phyloP scores from a whole-genome alignment of 2,797 vertebrate genomes.

The Lophius americanus region DNA sequence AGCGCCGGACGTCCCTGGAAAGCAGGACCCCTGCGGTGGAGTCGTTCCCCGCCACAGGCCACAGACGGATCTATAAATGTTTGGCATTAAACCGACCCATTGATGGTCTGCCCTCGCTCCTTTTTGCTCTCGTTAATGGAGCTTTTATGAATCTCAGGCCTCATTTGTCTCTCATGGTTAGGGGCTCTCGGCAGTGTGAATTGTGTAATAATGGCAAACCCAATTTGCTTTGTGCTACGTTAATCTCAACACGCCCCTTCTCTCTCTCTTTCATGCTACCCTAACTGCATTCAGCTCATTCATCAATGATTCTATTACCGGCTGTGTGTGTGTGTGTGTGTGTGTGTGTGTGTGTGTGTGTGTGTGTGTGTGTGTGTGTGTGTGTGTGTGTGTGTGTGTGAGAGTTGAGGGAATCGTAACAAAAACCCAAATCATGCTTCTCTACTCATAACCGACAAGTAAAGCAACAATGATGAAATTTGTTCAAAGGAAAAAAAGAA shows the following conservation, averaged over 20 bases:
- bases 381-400: conserved; percentile 13
- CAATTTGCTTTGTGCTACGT: conserved; percentile 82
- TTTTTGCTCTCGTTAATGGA: conserved; percentile 73
- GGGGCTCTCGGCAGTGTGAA: conserved; percentile 74
- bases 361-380: conserved; percentile 15
- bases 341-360: conserved; percentile 16
- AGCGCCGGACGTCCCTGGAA: conserved; percentile 54
- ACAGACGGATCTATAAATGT: conserved; percentile 72
- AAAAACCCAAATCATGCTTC: conserved; percentile 65
- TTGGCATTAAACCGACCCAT: conserved; percentile 74
- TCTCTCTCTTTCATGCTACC: conserved; percentile 77
- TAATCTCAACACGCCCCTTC: conserved; percentile 78
- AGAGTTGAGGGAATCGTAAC: conserved; percentile 37
- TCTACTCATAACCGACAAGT: conserved; percentile 53
- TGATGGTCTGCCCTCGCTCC: conserved; percentile 70
- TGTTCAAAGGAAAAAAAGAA: conserved; percentile 1
- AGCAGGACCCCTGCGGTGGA: conserved; percentile 49
- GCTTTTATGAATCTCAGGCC: conserved; percentile 81
- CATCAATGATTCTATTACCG: conserved; percentile 80
- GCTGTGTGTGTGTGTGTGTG: conserved; percentile 32
- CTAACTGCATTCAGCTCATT: conserved; percentile 76
- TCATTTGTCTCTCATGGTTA: conserved; percentile 81
- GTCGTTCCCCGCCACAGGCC: conserved; percentile 68
- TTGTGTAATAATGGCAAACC: conserved; percentile 82
- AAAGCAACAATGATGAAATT: conserved; percentile 61